phyloP scores from a whole-genome alignment of 1,140 invertebrate species.

The Neodiprion virginianus region DNA sequence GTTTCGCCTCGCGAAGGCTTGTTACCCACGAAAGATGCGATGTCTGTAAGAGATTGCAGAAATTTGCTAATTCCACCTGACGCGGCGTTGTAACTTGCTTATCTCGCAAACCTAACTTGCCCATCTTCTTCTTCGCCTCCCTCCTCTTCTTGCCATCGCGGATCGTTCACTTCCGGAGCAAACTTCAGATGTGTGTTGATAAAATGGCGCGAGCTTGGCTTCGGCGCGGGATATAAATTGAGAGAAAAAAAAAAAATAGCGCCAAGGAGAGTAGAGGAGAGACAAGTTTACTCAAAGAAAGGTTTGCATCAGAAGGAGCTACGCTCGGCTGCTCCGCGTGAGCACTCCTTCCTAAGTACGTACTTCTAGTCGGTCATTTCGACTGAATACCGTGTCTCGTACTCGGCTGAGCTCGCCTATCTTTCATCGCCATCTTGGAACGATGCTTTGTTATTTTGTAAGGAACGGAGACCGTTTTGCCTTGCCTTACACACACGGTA shows the following conservation, averaged over 20 bases:
- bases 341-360: background rate
- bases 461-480: background rate
- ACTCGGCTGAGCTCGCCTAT: background rate
- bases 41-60: background rate
- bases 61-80: background rate
- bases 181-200: background rate
- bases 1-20: background rate
- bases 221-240: background rate
- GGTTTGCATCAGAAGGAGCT: constrained; percentile 3
- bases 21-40: constrained; percentile 6
- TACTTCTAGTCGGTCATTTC: background rate
- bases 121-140: too few relatives aligned
- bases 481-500: background rate
- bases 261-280: background rate
- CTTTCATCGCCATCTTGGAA: constrained; percentile 1
- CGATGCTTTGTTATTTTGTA: background rate
- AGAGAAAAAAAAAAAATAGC: background rate
- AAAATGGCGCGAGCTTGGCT: background rate
- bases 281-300: background rate
- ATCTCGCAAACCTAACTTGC: too few relatives aligned
- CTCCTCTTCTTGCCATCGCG: too few relatives aligned
- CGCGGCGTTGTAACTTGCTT: background rate
- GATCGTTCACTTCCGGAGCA: background rate
- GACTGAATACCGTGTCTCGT: background rate
- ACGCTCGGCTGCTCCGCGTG: background rate